Conservation (phyloP, 2,113 vertebrate species). For the Nematolebias whitei region DNA sequence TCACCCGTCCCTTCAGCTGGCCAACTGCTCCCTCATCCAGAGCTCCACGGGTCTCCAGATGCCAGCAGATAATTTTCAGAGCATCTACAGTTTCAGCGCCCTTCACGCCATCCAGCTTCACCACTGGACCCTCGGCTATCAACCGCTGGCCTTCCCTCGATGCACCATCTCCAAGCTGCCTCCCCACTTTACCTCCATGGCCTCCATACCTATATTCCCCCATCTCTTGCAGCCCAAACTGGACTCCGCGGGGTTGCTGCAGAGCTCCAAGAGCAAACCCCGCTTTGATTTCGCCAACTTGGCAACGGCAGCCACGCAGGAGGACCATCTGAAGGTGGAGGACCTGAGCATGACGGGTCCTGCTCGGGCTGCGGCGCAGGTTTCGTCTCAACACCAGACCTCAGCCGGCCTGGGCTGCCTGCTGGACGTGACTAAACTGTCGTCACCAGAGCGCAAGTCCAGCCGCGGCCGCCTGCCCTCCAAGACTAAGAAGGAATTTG, state of each 20-base stretch:
- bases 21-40: constrained; percentile 96
- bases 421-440: constrained; percentile 91
- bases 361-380: constrained; percentile 11
- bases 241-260: constrained; percentile 67
- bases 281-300: constrained; percentile 98
- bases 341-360: constrained; percentile 78
- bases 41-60: constrained; percentile 91
- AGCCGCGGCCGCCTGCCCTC: constrained; percentile 92
- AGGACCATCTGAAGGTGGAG: constrained; percentile 91
- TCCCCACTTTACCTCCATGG: constrained; percentile 86
- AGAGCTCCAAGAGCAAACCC: constrained; percentile 87
- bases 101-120: constrained; percentile 95
- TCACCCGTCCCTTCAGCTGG: constrained; percentile 94
- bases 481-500: constrained; percentile 99
- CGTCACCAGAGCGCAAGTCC: constrained; percentile 92
- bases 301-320: constrained; percentile 93
- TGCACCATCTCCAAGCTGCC: constrained; percentile 93
- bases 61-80: constrained; percentile 91
- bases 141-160: constrained; percentile 87
- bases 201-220: constrained; percentile 90
- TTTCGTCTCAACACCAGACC: constrained; percentile 54
- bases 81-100: constrained; percentile 94
- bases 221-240: constrained; percentile 89
- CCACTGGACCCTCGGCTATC: constrained; percentile 97
- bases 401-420: constrained; percentile 83